Base-by-base conservation (phyloP, 1,140 invertebrate genomes). In the Nephila pilipes region DNA sequence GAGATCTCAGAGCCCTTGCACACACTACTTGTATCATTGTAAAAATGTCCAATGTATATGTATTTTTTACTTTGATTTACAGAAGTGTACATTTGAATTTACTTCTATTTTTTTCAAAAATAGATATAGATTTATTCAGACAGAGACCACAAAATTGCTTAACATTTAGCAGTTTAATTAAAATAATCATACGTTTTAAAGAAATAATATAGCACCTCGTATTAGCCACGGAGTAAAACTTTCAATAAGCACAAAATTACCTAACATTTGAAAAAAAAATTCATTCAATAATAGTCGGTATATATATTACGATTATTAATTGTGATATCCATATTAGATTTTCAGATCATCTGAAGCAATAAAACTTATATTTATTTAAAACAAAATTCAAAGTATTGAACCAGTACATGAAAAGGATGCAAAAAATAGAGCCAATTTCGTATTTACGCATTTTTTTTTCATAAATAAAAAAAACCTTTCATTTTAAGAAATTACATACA, bases 1-100 rank as follows among this genome's bases (percentile, higher is more conserved):
- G 79, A 90, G 75, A 60, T 90, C 29, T 81, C 88, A 81, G 75
- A 75, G 55, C 20, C 69, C 58, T 81, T 90, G 88, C 88, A 90
- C 88, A 90, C 36, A 81, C 36, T 90, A 81, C 88, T 81, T 90
- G 88, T 89, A 89, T 81, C 22, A 90, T 57, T 90, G 75, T 90
- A 90, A 57, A 87, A 81, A 75, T 90, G 88, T 90, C 88, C 75
- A 75, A 25, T 92, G 81, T 92, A 85, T 85, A 89, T 89, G 90
- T 81, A 92, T 92, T 83, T 92, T 75, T 69, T 92, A 83, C 55
- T 92, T 92, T 85, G 22, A 92, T 46, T n/a, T 63, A 91, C 32
- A 83, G 80, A 83, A 38, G 25, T 83, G 79, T 91, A 83, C 57
- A 91, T 83, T 46, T 83, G 69, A 55, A 83, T 83, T 91, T 91